A percentile compares a stretch with the other conserved stretches of the same genome.
phyloP scores from a whole-genome alignment of 2,113 vertebrate genomes.

The Sapayoa aenigma region DNA sequence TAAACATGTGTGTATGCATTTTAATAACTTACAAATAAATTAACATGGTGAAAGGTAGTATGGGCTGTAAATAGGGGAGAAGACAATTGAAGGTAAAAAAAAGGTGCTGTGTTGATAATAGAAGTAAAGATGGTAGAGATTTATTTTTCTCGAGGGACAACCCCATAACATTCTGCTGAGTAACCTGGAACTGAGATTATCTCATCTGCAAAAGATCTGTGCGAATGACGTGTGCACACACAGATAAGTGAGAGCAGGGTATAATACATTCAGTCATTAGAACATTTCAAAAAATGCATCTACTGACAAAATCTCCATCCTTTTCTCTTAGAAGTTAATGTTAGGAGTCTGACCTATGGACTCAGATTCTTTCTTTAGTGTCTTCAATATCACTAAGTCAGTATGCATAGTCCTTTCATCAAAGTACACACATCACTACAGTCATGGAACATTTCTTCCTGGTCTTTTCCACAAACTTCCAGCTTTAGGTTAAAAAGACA shows the following conservation, averaged over 20 bases:
- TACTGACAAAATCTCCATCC: background rate
- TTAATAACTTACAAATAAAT: constrained; percentile 39
- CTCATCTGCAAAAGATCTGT: background rate
- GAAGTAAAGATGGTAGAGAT: background rate
- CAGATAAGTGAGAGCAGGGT: background rate
- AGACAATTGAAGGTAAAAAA: background rate
- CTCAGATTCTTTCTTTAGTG: background rate
- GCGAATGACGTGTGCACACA: background rate
- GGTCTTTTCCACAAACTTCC: background rate
- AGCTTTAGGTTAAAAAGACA: background rate
- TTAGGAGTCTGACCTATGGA: background rate
- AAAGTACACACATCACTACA: background rate
- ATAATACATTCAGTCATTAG: background rate
- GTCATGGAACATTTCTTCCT: background rate
- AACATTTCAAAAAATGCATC: background rate
- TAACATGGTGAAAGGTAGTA: background rate
- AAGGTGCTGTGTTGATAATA: background rate
- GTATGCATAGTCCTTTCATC: background rate
- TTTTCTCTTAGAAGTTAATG: background rate
- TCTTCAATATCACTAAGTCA: background rate
- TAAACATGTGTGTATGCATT: background rate
- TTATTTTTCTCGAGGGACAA: background rate
- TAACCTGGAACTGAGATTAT: background rate
- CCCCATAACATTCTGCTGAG: background rate
- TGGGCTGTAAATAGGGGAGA: background rate